A percentile compares a stretch with the other conserved stretches of the same genome.
Evolutionary conservation across 2,888 invertebrate species (phyloP).

Genomic region (Pteria penguin): DNA sequence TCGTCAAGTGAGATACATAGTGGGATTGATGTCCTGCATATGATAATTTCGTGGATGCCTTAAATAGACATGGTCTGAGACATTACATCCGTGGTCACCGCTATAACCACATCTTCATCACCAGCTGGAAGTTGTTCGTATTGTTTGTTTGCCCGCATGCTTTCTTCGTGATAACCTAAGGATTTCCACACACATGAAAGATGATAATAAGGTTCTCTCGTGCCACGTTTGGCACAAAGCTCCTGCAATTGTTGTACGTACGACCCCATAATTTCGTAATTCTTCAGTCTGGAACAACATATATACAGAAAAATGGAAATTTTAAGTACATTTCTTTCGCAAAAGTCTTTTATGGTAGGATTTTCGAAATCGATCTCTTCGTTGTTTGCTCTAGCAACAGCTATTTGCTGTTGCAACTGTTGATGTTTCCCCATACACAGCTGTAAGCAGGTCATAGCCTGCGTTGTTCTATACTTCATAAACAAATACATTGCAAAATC

Average conservation of each 20-base stretch:
- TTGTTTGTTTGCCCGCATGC: not conserved
- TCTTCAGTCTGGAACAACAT: not conserved
- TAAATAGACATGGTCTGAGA: not conserved
- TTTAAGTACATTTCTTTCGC: constrained; percentile 7
- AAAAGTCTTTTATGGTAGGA: not conserved
- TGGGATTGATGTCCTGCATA: too few species aligned
- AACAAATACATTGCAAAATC: constrained; percentile 47
- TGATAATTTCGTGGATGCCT: too few species aligned
- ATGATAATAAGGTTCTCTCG: not conserved
- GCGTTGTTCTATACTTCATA: constrained; percentile 33
- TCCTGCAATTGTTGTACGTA: not conserved
- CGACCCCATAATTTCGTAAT: not conserved
- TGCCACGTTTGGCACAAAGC: not conserved
- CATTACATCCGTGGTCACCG: not conserved
- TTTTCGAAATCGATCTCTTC: not conserved
- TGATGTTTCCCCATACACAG: constrained; percentile 20
- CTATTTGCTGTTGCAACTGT: not conserved
- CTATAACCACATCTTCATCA: not conserved
- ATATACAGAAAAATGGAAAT: constrained; percentile 9
- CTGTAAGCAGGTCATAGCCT: constrained; percentile 33
- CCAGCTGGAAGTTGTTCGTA: not conserved
- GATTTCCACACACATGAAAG: not conserved
- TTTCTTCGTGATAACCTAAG: not conserved
- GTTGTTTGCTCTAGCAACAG: not conserved
- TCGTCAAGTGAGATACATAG: too few species aligned